Percentiles rank a stretch among this genome's conserved stretches.
Conservation (phyloP, 2,888 invertebrate genomes). For the Pinctada fucata region DNA sequence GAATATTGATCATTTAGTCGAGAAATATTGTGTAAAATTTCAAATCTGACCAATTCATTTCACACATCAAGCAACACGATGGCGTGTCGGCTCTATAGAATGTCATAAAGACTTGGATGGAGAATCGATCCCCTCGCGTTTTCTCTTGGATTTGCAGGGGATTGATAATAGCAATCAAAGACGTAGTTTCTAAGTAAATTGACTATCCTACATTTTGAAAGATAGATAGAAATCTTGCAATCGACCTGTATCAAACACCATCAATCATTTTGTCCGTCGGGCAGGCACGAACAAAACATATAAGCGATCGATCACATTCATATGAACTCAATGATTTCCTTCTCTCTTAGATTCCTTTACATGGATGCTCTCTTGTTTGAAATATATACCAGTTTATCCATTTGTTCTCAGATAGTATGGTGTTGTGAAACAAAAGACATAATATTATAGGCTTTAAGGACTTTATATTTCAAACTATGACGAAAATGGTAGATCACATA, state of each 20-base stretch:
- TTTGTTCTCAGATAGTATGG: too few species aligned
- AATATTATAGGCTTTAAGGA: too few species aligned
- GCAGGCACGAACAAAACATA: not conserved
- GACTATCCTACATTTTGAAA: conserved; percentile 12
- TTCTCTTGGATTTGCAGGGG: not conserved
- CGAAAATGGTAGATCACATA: too few species aligned
- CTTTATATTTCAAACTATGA: too few species aligned
- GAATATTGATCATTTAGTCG: conserved; percentile 1
- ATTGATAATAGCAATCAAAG: conserved; percentile 14
- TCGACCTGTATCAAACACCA: conserved; percentile 16
- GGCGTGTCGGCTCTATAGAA: conserved; percentile 34
- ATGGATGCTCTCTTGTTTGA: too few species aligned
- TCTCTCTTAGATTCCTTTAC: too few species aligned
- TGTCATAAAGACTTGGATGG: conserved; percentile 21
- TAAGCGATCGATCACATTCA: not conserved
- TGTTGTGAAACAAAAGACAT: too few species aligned
- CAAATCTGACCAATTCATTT: conserved; percentile 33
- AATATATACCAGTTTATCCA: too few species aligned
- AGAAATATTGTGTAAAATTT: conserved; percentile 27
- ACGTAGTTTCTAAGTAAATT: conserved; percentile 14
- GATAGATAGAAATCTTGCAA: conserved; percentile 20
- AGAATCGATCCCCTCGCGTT: not conserved
- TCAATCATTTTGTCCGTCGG: conserved; percentile 11
- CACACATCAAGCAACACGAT: conserved; percentile 26
- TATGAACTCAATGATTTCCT: too few species aligned